Percentiles rank a stretch among this genome's conserved stretches.
Conservation (phyloP, 2,113 vertebrate genomes). For the Tinamus guttatus region DNA sequence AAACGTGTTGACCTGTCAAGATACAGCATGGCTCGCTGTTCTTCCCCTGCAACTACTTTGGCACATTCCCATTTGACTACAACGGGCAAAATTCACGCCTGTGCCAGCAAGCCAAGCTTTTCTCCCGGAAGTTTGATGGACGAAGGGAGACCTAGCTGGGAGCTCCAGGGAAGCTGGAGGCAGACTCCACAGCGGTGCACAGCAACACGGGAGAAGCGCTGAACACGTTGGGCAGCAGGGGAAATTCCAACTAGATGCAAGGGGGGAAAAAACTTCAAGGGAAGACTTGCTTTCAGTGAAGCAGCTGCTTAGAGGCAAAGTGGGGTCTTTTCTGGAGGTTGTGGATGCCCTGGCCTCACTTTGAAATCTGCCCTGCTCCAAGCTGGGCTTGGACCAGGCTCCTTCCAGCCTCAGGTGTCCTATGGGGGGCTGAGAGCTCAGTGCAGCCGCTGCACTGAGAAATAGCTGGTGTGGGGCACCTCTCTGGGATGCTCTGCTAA, state of each 20-base stretch:
- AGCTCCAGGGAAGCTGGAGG: neutral
- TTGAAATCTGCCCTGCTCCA: neutral
- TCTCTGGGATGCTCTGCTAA: neutral
- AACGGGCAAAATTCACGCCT: neutral
- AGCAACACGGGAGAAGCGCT: neutral
- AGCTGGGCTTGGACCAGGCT: neutral
- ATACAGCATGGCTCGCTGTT: neutral
- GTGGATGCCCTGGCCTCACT: neutral
- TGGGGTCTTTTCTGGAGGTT: neutral
- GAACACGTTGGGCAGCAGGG: neutral
- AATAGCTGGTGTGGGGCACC: neutral
- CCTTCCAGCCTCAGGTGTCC: neutral
- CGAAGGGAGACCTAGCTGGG: neutral
- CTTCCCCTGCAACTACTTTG: neutral
- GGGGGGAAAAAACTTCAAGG: neutral
- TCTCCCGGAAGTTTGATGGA: neutral
- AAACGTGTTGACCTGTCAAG: neutral
- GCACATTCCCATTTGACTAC: neutral
- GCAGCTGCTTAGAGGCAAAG: neutral
- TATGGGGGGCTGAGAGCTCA: neutral
- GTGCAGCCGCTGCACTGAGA: neutral
- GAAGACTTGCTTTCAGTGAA: neutral
- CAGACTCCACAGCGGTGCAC: neutral
- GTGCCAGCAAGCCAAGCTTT: neutral
- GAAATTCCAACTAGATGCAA: neutral